These are phyloP conservation scores for Melinaea marsaeus DNA, from an alignment of 2,888 invertebrate species.

Conservation along the genomic window DNA sequence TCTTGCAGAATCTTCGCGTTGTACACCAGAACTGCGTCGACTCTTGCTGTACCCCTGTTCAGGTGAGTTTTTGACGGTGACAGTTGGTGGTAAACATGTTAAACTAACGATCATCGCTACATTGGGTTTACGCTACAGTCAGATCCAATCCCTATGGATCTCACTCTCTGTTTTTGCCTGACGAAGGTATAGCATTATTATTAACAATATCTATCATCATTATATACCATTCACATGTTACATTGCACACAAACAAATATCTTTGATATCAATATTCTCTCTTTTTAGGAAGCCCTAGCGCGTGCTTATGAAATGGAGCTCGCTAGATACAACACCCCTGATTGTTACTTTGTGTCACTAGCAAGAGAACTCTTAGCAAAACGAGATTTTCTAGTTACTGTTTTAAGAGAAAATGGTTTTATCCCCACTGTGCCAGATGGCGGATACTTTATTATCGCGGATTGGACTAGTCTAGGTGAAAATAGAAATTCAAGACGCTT, in stretches of 20 bases:
- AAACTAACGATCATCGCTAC: too few species aligned
- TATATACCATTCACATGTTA: too few species aligned
- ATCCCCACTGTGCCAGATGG: slow-evolving; percentile 95
- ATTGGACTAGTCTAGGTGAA: slow-evolving; percentile 87
- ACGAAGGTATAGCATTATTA: too few species aligned
- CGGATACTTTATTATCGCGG: slow-evolving; percentile 98
- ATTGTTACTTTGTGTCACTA: slow-evolving; percentile 90
- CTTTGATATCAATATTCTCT: not conserved
- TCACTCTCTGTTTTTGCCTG: too few species aligned
- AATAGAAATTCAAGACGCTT: too few species aligned
- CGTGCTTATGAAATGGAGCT: slow-evolving; percentile 92
- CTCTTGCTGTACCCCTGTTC: slow-evolving; percentile 93
- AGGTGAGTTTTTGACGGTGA: slow-evolving; percentile 62
- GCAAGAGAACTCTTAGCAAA: slow-evolving; percentile 86
- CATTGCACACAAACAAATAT: too few species aligned
- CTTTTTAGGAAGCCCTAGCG: slow-evolving; percentile 90
- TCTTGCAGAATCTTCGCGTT: slow-evolving; percentile 88
- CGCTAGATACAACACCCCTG: slow-evolving; percentile 80
- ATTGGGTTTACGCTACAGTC: too few species aligned
- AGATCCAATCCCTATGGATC: too few species aligned
- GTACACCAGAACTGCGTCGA: slow-evolving; percentile 97
- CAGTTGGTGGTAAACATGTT: too few species aligned
- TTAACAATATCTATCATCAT: too few species aligned
- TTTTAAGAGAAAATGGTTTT: slow-evolving; percentile 89
- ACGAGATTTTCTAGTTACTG: slow-evolving; percentile 86